These are phyloP conservation scores for Melanargia galathea DNA, from an alignment of 2,888 invertebrate species.

Conservation along the genomic window DNA sequence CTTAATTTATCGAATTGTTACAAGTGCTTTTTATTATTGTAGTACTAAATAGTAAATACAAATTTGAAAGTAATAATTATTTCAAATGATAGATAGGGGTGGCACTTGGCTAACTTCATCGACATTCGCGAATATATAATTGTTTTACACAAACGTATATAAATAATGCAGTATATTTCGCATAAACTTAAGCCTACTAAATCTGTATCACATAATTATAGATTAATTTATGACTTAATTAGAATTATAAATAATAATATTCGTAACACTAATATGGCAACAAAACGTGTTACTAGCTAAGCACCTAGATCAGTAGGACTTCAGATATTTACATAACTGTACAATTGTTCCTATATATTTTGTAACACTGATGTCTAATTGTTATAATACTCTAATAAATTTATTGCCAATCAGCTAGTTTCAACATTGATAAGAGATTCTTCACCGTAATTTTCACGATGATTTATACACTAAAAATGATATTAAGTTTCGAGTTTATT, in stretches of 20 bases:
- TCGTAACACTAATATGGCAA: slow-evolving; percentile 81
- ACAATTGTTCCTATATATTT: slow-evolving; percentile 52
- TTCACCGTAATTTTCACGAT: slow-evolving; percentile 51
- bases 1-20: background rate
- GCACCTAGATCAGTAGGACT: slow-evolving; percentile 76
- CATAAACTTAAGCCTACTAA: slow-evolving; percentile 57
- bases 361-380: slow-evolving; percentile 41
- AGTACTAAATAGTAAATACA: background rate
- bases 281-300: slow-evolving; percentile 79
- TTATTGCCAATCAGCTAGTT: slow-evolving; percentile 75
- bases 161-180: slow-evolving; percentile 33
- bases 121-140: slow-evolving; percentile 4
- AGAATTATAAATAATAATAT: slow-evolving; percentile 78
- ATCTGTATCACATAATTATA: slow-evolving; percentile 77
- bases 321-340: slow-evolving; percentile 76
- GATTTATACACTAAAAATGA: slow-evolving; percentile 45
- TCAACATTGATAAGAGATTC: slow-evolving; percentile 63
- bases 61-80: background rate
- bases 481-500: too few relatives aligned
- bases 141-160: slow-evolving; percentile 15
- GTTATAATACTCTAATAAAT: slow-evolving; percentile 57
- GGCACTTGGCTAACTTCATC: background rate
- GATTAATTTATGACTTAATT: slow-evolving; percentile 75
- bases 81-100: background rate
- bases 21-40: background rate